Evolutionary conservation across 1,140 invertebrate species (phyloP), one percentile per base, ranked within the genome.

Genomic region (Oscheius sp.): DNA sequence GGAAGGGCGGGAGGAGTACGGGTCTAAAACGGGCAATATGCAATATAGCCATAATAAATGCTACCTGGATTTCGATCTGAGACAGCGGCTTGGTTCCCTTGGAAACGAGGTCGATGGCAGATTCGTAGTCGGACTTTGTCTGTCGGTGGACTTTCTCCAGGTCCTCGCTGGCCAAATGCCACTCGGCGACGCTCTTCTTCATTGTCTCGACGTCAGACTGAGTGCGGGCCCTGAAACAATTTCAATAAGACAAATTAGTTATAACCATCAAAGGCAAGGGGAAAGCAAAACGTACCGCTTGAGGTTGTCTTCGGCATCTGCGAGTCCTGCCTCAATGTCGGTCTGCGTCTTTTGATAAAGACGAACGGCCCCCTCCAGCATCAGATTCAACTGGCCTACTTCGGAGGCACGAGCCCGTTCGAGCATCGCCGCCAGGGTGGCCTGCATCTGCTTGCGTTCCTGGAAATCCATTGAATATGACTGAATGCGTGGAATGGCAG

Each of bases 391-490:
- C 28, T 55, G 49, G 23, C 23, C 31, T 2, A 49, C 26, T 28
- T 68, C 67, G 1, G 67, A 49, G n/a, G 67, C 55, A 32, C 67
- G 32, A 18, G 67, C 67, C 42, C 67, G 23, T 31, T 68, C 67
- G 32, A 55, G 52, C 49, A 59, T 59, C 10, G 55, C 52, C 1
- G 26, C 26, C 34, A 38, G 28, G 18, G 58, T 49, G 18, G 32
- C 67, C 18, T 59, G 49, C 38, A 55, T 55, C 49, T 55, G 49
- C 23, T 55, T 68, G 38, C 67, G 36, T 68, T 32, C 55, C 67
- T n/a, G n/a, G n/a, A n/a, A n/a, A n/a, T n/a, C n/a, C n/a, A n/a
- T n/a, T n/a, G n/a, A n/a, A n/a, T n/a, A n/a, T n/a, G n/a, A n/a
- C n/a, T n/a, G n/a, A n/a, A n/a, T n/a, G n/a, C n/a, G n/a, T n/a